A percentile compares a stretch with the other conserved stretches of the same genome.
Evolutionary conservation across 1,140 invertebrate genomes (phyloP).

Genomic region (Tetragnatha versicolor): DNA sequence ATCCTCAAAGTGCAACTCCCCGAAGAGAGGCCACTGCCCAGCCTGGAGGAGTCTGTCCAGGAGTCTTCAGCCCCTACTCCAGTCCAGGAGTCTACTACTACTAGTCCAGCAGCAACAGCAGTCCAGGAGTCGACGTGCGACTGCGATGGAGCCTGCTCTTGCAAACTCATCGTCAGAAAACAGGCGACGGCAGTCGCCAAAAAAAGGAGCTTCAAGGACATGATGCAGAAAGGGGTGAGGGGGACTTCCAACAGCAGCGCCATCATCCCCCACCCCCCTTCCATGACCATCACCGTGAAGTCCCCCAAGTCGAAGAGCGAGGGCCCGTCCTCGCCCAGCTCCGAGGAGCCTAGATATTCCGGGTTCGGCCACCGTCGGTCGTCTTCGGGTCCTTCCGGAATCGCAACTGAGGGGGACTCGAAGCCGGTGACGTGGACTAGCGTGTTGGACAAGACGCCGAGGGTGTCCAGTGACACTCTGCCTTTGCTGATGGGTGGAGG

Average conservation of each 20-base stretch:
- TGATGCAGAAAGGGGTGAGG: conserved; percentile 35
- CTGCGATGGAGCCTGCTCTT: conserved; percentile 55
- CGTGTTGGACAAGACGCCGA: not conserved
- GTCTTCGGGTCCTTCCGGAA: conserved; percentile 39
- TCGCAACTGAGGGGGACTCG: not conserved
- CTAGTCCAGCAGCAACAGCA: not conserved
- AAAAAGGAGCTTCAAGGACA: conserved; percentile 40
- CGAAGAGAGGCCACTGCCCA: conserved; percentile 10
- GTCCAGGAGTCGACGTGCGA: conserved; percentile 6
- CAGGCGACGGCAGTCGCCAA: conserved; percentile 7
- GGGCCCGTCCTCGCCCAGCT: conserved; percentile 34
- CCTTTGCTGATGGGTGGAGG: conserved; percentile 20
- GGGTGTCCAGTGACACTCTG: conserved; percentile 22
- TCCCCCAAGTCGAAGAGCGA: conserved; percentile 29
- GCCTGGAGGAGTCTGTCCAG: not conserved
- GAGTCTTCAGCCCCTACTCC: not conserved
- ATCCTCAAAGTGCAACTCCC: conserved; percentile 32
- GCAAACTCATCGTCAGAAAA: conserved; percentile 31
- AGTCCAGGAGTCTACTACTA: not conserved
- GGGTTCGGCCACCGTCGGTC: conserved; percentile 11
- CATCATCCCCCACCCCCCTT: conserved; percentile 47
- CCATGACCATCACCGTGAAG: conserved; percentile 30
- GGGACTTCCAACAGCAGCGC: conserved; percentile 36
- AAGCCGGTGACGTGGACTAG: conserved; percentile 1
- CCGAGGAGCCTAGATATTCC: no score